phyloP scores from a whole-genome alignment of 2,888 invertebrate species.

The Orthonevra nobilis region DNA sequence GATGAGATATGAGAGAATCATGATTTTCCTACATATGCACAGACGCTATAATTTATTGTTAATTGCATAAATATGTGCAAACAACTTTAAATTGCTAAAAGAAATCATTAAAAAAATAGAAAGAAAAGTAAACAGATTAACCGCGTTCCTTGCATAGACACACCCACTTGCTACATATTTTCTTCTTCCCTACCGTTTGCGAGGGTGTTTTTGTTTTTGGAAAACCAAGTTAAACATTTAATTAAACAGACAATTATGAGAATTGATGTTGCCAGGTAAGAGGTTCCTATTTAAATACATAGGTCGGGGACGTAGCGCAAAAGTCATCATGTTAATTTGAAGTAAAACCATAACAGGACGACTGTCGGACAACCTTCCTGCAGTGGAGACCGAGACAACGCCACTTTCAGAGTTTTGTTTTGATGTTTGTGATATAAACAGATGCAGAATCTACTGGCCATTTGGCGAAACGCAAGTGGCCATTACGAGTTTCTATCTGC shows the following conservation, averaged over 20 bases:
- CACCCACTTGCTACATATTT: constrained; percentile 29
- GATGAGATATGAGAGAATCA: background rate
- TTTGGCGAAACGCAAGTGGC: too few relatives aligned
- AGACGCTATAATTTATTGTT: constrained; percentile 36
- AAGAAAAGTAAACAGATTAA: constrained; percentile 27
- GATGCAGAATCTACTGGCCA: too few relatives aligned
- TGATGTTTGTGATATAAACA: too few relatives aligned
- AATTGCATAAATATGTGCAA: constrained; percentile 36
- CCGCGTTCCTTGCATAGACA: constrained; percentile 26
- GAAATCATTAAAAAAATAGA: constrained; percentile 29
- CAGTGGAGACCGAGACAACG: too few relatives aligned
- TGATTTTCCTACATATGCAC: too few relatives aligned
- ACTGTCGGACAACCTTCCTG: too few relatives aligned
- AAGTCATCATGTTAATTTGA: too few relatives aligned
- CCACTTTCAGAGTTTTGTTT: too few relatives aligned
- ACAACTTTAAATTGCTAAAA: constrained; percentile 42
- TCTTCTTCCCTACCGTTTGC: background rate
- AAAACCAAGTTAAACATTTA: constrained; percentile 32
- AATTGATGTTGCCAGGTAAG: constrained; percentile 37
- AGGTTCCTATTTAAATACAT: too few relatives aligned
- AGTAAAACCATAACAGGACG: too few relatives aligned
- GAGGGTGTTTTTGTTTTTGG: background rate
- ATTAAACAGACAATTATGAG: constrained; percentile 44
- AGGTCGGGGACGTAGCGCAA: too few relatives aligned
- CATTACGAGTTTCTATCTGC: too few relatives aligned